Evolutionary conservation across 2,797 vertebrate genomes (phyloP), one percentile per base, ranked within the genome.

Genomic region (Rhyacichthys aspro): DNA sequence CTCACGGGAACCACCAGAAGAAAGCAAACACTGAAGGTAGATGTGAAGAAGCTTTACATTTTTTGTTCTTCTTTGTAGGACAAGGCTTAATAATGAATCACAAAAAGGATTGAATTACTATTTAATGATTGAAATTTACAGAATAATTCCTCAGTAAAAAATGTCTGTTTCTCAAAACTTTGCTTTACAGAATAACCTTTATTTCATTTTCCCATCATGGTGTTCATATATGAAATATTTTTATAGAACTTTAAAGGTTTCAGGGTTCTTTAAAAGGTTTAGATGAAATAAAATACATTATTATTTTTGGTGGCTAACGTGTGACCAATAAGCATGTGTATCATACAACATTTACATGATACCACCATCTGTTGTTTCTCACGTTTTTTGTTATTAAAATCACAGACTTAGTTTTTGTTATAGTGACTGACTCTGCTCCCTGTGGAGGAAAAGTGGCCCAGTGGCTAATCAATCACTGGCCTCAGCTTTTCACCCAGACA

Each of bases 381-480:
- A 67, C 79, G 67, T 75, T 70, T 82, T 79, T 86, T 88, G 2
- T 28, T 90, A 89, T 90, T 91, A 64, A 83, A 91, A 86, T 85
- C 79, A 82, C 74, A 83, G 77, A 85, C 82, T 85, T 83, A 64
- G 81, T 49, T 82, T 74, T 78, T 82, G 85, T 78, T 81, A 86
- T 86, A 89, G 90, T 84, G 69, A 70, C 80, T 70, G 43, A 79
- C 77, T 81, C 56, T 11, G 65, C 67, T 81, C 86, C 84, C 87
- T 18, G 65, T 36, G 43, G 90, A 86, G 77, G 79, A 81, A 58
- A 77, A 86, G 72, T 66, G 73, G 78, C 72, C 81, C 79, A 76
- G 71, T 77, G 75, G 76, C 79, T 85, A 89, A 93, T 94, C 90
- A 90, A 93, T 93, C 92, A 92, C 67, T 28, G 73, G 79, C 63